A percentile compares a stretch with the other conserved stretches of the same genome.
These are phyloP conservation scores for Anoplophora glabripennis DNA, from an alignment of 1,140 invertebrate genomes.

Conservation along the genomic window DNA sequence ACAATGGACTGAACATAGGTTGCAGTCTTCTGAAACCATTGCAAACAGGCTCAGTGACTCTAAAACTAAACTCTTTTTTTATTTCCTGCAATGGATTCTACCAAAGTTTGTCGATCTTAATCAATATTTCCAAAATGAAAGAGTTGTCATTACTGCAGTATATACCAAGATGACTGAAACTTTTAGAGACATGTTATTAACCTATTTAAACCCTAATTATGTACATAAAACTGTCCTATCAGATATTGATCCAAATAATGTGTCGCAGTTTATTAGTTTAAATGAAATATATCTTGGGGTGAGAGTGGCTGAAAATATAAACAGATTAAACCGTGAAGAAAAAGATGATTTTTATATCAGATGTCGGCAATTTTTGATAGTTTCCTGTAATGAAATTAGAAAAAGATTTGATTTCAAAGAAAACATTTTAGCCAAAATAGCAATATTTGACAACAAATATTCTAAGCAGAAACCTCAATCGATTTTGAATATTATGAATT, in stretches of 20 bases:
- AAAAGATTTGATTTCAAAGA: conserved; percentile 10
- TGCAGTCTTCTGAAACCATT: too few species aligned
- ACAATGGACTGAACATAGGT: too few species aligned
- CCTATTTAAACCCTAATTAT: conserved; percentile 9
- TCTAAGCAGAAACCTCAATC: too few species aligned
- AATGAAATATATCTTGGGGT: conserved; percentile 6
- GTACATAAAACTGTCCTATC: neutral
- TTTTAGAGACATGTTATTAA: conserved; percentile 6
- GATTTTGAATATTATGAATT: too few species aligned
- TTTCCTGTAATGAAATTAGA: conserved; percentile 11
- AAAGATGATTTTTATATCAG: conserved; percentile 4
- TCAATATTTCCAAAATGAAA: conserved; percentile 21
- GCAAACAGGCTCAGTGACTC: too few species aligned
- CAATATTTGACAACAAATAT: too few species aligned
- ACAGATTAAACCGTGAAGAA: neutral
- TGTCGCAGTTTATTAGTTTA: neutral
- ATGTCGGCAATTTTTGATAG: conserved; percentile 7
- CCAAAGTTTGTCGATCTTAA: conserved; percentile 11
- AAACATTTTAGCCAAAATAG: too few species aligned
- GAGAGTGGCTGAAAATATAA: neutral
- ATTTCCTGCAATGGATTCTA: too few species aligned
- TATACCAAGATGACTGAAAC: too few species aligned
- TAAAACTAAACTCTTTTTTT: too few species aligned
- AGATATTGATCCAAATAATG: conserved; percentile 4
- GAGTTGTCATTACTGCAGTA: conserved; percentile 12